Percentiles rank a stretch among this genome's conserved stretches.
These are phyloP conservation scores for Cancer borealis DNA, from an alignment of 2,888 invertebrate genomes.

Conservation along the genomic window DNA sequence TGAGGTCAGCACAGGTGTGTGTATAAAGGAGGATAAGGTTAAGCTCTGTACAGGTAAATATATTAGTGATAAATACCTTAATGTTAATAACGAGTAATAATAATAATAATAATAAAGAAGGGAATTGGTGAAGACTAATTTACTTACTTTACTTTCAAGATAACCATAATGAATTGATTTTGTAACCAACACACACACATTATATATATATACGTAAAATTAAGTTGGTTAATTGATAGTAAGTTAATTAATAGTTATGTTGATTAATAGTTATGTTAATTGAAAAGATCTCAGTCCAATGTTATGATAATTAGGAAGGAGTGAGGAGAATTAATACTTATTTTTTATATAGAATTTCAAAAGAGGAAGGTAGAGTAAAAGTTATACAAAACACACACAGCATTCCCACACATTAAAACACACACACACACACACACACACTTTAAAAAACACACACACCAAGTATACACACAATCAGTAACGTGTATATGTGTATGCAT, in stretches of 20 bases:
- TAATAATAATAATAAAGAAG: too few relatives aligned
- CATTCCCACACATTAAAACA: neutral
- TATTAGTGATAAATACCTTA: neutral
- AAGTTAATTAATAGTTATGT: neutral
- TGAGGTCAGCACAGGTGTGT: neutral
- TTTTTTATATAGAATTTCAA: too few relatives aligned
- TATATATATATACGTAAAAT: too few relatives aligned
- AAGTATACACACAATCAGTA: neutral
- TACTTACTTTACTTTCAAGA: neutral
- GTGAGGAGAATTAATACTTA: neutral
- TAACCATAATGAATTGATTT: neutral
- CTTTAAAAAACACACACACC: neutral
- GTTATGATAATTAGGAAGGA: neutral
- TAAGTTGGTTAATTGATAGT: too few relatives aligned
- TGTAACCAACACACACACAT: neutral
- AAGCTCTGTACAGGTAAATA: neutral
- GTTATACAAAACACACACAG: neutral
- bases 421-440: conserved; percentile 1
- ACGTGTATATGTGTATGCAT: too few relatives aligned
- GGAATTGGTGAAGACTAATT: too few relatives aligned
- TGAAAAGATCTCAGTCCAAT: neutral
- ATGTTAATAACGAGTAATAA: neutral
- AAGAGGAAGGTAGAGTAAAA: neutral
- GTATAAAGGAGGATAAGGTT: neutral
- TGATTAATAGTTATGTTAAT: neutral